Percentiles rank a stretch among this genome's conserved stretches.
These are phyloP conservation scores for Xylota sylvarum DNA, from an alignment of 2,888 invertebrate genomes.

Conservation along the genomic window DNA sequence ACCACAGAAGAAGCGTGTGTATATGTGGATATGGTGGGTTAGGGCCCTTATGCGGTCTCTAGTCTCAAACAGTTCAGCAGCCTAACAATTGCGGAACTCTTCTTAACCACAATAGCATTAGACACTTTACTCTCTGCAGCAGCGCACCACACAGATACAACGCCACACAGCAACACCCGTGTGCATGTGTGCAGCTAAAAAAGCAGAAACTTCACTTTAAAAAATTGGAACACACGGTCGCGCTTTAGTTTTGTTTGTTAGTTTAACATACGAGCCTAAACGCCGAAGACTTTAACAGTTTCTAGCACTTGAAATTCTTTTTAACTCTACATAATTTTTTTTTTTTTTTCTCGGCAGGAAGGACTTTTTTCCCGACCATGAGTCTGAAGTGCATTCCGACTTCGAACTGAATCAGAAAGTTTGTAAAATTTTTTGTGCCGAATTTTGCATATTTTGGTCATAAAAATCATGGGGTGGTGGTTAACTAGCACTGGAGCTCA, in stretches of 20 bases:
- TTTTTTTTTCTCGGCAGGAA: background rate
- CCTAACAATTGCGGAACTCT: slow-evolving; percentile 77
- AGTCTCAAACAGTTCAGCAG: slow-evolving; percentile 75
- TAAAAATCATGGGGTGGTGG: slow-evolving; percentile 50
- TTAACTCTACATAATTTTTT: slow-evolving; percentile 44
- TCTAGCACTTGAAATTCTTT: slow-evolving; percentile 67
- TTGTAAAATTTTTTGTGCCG: slow-evolving; percentile 58
- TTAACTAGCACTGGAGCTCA: slow-evolving; percentile 40
- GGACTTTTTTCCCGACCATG: slow-evolving; percentile 61
- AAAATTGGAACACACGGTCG: slow-evolving; percentile 75
- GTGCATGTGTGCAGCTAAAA: slow-evolving; percentile 45
- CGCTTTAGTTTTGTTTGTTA: slow-evolving; percentile 68
- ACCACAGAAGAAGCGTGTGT: background rate
- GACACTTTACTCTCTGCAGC: slow-evolving; percentile 69
- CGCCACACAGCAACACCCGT: slow-evolving; percentile 16
- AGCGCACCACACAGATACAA: slow-evolving; percentile 38
- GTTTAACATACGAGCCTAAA: slow-evolving; percentile 60
- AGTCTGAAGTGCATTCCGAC: slow-evolving; percentile 73
- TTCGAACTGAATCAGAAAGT: slow-evolving; percentile 71
- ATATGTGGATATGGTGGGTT: slow-evolving; percentile 62
- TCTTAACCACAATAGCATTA: slow-evolving; percentile 76
- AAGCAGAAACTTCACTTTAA: slow-evolving; percentile 64
- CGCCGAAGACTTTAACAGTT: slow-evolving; percentile 64
- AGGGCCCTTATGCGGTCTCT: slow-evolving; percentile 74
- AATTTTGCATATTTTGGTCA: slow-evolving; percentile 70